These are phyloP conservation scores for Cynocephalus volans DNA, from an alignment of 2,113 vertebrate genomes.

Conservation along the genomic window DNA sequence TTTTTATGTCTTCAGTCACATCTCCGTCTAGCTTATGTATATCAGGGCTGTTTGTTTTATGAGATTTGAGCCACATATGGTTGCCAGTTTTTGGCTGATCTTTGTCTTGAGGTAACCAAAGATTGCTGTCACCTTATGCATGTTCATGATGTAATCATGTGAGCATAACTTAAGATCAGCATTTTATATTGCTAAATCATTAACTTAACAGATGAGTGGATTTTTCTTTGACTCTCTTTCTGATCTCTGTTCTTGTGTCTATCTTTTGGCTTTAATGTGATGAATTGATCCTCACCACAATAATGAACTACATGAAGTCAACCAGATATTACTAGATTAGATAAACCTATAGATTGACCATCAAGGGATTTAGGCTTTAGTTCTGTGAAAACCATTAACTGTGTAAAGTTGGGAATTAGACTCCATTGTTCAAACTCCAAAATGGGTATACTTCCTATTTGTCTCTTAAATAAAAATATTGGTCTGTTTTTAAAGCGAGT, in stretches of 20 bases:
- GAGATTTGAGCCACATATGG: background rate
- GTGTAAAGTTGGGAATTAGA: background rate
- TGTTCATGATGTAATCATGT: background rate
- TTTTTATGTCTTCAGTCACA: background rate
- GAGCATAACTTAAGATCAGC: background rate
- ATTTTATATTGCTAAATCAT: slow-evolving; percentile 2
- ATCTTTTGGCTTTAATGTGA: background rate
- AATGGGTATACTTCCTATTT: background rate
- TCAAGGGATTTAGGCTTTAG: background rate
- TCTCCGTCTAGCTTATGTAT: background rate
- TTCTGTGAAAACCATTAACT: background rate
- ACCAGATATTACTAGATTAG: background rate
- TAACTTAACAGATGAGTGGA: slow-evolving; percentile 13
- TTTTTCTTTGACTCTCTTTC: background rate
- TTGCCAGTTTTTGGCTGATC: background rate
- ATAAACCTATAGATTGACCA: background rate
- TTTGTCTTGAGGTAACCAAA: slow-evolving; percentile 46
- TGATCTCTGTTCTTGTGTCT: background rate
- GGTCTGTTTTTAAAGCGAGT: background rate
- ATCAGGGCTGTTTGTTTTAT: background rate
- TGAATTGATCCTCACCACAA: background rate
- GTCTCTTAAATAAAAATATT: background rate
- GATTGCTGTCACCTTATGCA: background rate
- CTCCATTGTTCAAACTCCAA: background rate
- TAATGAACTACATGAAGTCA: background rate